Percentiles rank a stretch among this genome's conserved stretches.
These are phyloP conservation scores for Cataglyphis rosenhaueri DNA, from an alignment of 2,888 invertebrate species.

Conservation along the genomic window DNA sequence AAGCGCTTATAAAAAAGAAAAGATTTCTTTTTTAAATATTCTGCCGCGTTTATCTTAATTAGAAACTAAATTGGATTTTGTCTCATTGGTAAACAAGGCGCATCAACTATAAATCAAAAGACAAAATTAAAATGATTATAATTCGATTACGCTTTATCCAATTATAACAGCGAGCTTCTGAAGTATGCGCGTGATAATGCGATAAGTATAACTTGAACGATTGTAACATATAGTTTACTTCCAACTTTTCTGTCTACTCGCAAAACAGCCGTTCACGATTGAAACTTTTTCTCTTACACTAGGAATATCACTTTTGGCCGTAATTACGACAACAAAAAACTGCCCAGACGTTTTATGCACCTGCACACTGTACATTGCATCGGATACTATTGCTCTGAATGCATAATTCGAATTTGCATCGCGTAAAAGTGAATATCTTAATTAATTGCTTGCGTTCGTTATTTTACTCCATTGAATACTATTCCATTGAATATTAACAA, in stretches of 20 bases:
- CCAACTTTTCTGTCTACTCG: background rate
- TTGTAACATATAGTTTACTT: constrained; percentile 15
- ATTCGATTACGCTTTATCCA: constrained; percentile 4
- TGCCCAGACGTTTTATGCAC: constrained; percentile 8
- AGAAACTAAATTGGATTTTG: background rate
- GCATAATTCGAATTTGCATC: constrained; percentile 28
- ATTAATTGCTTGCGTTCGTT: background rate
- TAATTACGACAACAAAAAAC: constrained; percentile 29
- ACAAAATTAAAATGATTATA: background rate
- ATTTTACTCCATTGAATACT: background rate
- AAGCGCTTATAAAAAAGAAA: background rate
- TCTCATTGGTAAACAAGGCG: background rate
- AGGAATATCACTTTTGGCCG: constrained; percentile 13
- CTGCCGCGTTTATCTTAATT: background rate
- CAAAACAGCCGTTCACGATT: background rate
- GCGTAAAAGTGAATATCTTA: constrained; percentile 17
- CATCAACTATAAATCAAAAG: constrained; percentile 4
- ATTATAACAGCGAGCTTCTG: constrained; percentile 7
- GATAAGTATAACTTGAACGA: constrained; percentile 6
- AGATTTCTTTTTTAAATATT: background rate
- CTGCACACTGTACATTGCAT: background rate
- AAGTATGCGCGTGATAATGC: background rate
- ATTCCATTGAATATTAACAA: background rate
- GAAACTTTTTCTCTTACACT: background rate
- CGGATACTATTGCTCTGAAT: constrained; percentile 3